Percentiles rank a stretch among this genome's conserved stretches.
Evolutionary conservation across 1,140 invertebrate genomes (phyloP).

Genomic region (Drosophila jambulina): DNA sequence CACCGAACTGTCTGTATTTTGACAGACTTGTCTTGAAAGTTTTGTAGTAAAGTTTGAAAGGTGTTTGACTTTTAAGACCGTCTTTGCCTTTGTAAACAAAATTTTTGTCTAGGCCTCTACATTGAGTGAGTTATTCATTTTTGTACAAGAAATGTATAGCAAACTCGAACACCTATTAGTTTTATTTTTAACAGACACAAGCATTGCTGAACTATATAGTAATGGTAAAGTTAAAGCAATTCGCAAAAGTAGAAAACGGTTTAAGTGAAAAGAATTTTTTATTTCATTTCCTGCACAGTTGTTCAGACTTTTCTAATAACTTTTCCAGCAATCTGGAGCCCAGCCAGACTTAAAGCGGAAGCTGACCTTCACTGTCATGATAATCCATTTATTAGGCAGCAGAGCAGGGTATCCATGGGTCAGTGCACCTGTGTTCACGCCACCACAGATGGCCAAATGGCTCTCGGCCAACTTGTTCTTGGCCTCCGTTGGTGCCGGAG

Average conservation of each 20-base stretch:
- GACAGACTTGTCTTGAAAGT: conserved; percentile 13
- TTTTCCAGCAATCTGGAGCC: neutral
- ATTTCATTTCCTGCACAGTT: too few species aligned
- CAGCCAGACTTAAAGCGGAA: neutral
- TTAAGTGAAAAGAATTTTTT: neutral
- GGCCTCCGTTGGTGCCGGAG: conserved; percentile 1
- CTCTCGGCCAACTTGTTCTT: conserved; percentile 52
- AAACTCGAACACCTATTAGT: neutral
- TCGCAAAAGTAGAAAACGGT: neutral
- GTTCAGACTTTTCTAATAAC: neutral
- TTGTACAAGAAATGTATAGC: neutral
- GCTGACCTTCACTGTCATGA: conserved; percentile 3
- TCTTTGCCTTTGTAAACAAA: neutral
- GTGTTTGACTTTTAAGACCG: neutral
- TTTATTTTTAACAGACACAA: neutral
- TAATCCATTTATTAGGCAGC: conserved; percentile 1
- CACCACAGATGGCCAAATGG: conserved; percentile 22
- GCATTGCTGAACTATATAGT: neutral
- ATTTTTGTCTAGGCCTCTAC: neutral
- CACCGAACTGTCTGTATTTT: neutral
- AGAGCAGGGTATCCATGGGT: conserved; percentile 7
- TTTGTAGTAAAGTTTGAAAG: neutral
- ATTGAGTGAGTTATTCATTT: neutral
- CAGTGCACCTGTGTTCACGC: conserved; percentile 28
- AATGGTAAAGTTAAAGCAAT: neutral